Conservation (phyloP, 1,140 invertebrate genomes). For the Oedothorax gibbosus region DNA sequence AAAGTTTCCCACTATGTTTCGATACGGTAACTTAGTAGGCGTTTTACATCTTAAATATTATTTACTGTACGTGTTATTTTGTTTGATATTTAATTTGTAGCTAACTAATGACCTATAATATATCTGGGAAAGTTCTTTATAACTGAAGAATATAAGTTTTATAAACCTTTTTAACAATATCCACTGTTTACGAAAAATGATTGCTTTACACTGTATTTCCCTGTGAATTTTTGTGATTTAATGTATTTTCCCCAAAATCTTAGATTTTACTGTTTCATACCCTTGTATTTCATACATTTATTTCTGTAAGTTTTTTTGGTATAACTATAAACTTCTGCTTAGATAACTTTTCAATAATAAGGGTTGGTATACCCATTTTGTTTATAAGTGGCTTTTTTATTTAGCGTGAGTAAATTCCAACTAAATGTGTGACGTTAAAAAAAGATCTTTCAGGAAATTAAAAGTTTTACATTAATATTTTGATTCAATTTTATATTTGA, state of each 20-base stretch:
- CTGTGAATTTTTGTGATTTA: not conserved
- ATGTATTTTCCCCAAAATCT: not conserved
- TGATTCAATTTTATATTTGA: no score
- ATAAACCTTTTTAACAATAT: not conserved
- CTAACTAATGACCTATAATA: not conserved
- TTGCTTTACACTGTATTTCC: not conserved
- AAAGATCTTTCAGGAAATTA: not conserved
- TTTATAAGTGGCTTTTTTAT: not conserved
- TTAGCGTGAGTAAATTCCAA: not conserved
- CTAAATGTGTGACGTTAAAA: no score
- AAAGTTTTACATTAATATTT: no score
- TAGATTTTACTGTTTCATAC: not conserved
- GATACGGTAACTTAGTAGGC: constrained; percentile 44
- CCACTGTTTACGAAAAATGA: not conserved
- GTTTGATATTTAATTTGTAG: not conserved
- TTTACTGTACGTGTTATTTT: no score
- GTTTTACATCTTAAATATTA: constrained; percentile 9
- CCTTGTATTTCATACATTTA: not conserved
- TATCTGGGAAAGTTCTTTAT: not conserved
- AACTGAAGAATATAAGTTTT: not conserved
- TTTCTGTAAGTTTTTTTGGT: not conserved
- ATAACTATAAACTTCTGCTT: not conserved
- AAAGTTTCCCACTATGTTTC: constrained; percentile 24
- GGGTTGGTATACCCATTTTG: not conserved
- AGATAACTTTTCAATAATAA: not conserved